Base-by-base conservation (phyloP, 2,888 invertebrate genomes). In the Trissolcus japonicus region DNA sequence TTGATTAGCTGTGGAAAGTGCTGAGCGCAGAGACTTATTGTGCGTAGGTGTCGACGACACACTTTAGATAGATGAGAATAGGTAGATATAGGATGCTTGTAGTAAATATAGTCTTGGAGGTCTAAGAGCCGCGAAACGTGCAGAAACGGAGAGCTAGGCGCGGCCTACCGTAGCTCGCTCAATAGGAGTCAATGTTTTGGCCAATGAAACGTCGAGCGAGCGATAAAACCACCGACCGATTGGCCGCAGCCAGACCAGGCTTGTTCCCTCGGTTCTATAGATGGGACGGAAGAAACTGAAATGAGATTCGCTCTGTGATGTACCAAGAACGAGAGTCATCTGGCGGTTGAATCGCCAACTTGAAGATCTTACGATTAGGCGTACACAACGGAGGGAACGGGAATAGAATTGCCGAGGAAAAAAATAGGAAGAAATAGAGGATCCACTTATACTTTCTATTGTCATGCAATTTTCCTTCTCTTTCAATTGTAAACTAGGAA, bases 141-240 rank as follows among this genome's bases (percentile, higher is more conserved):
- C 57, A 63, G 75, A 51, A 43, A 72, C 53, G 65, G 76, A 57
- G 73, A 57, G 81, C 85, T 83, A 88, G 89, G 88, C 86, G 88
- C 88, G 87, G 88, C 88, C 83, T 85, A 83, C 78, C 82, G 83
- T 76, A 83, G 83, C 79, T 82, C 88, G 88, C 85, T 87, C 88
- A 87, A 88, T 89, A 88, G 86, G 84, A 85, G 82, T 83, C 82
- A 69, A 67, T 81, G 81, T 78, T 79, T 62, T 82, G 81, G 81
- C 88, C 89, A 88, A 88, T 88, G 84, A 82, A 82, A 81, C 81
- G 77, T 77, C 74, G 75, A 79, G 80, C 69, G 80, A 68, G 82
- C 80, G 86, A 86, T 84, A 84, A 85, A 85, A 83, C 82, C 80
- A 81, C 68, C 79, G 80, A 73, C 80, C 83, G 82, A 89, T 89